phyloP scores from a whole-genome alignment of 2,113 vertebrate genomes.

The Oxygymnocypris stewartii region DNA sequence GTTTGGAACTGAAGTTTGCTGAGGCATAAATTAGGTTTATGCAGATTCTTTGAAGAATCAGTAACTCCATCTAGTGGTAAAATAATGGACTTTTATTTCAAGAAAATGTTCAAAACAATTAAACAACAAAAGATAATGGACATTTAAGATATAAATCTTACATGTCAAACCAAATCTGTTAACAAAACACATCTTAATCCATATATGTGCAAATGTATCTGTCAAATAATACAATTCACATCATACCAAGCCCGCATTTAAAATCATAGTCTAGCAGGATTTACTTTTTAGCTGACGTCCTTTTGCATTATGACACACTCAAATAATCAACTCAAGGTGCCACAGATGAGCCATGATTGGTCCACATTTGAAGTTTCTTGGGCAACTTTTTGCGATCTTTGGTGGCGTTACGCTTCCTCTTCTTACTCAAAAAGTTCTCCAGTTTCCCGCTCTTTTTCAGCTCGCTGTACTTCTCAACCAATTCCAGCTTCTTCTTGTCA shows the following conservation, averaged over 20 bases:
- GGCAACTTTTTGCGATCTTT: slow-evolving; percentile 87
- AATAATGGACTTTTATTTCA: not conserved
- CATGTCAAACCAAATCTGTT: not conserved
- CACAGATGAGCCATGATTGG: not conserved
- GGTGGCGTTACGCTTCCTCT: slow-evolving; percentile 89
- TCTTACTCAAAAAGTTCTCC: slow-evolving; percentile 90
- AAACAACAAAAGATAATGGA: not conserved
- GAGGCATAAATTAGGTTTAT: not conserved
- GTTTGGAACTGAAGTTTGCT: not conserved
- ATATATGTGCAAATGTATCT: not conserved
- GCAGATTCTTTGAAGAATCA: not conserved
- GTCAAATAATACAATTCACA: not conserved
- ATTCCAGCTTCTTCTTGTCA: slow-evolving; percentile 83
- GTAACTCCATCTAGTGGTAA: slow-evolving; percentile 22
- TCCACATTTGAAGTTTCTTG: not conserved
- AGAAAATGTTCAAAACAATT: not conserved
- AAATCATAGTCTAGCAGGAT: not conserved
- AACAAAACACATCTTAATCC: not conserved
- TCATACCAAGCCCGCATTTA: not conserved
- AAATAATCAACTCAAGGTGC: not conserved
- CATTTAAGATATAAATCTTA: not conserved
- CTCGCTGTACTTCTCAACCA: slow-evolving; percentile 86
- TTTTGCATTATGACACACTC: not conserved
- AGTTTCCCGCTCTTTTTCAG: slow-evolving; percentile 91
- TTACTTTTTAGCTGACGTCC: not conserved